Evolutionary conservation across 2,888 invertebrate genomes (phyloP), one percentile per base, ranked within the genome.

Genomic region (Sesia bembeciformis): DNA sequence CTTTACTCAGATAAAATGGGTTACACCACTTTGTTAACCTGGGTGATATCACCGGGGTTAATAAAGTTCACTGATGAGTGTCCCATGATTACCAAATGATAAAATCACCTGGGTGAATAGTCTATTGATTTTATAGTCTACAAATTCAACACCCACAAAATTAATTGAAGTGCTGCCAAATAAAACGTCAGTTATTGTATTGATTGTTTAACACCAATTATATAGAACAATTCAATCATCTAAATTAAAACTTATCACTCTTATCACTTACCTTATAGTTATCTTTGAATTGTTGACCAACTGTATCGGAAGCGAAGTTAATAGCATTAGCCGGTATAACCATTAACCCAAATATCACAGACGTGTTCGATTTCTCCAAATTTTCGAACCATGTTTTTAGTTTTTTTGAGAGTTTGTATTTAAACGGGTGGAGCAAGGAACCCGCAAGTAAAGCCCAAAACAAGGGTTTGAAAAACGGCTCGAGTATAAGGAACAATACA

Each of bases 361-460:
- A 94, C 4, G 92, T 93, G 59, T 92, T 90, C 0, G 92, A 91
- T 58, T 91, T 90, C 68, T 95, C 94, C 49, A 94, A 75, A 54
- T 90, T 85, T 67, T 92, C 90, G 71, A 97, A 94, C 97, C 97
- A 97, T 62, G 92, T 91, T 65, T 94, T 93, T 39, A 97, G 90
- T 58, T 92, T 88, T 57, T 93, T 93, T 0, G 97, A 93, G 51
- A 98, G 80, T 55, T 92, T 93, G 58, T 94, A 92, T 80, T 99
- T 99, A 72, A 98, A 94, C 0, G 99, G 99, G 80, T 98, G 97
- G n/a, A 99, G 90, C 46, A 98, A 95, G 0, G 98, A 97, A n/a
- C 99, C 99, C 68, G 98, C 96, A 41, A 99, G 89, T 56, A 98
- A 90, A 0, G 99, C 98, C 99, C 99, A 99, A 64, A 98, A 91